Conservation (phyloP, 2,888 invertebrate species). For the Meliscaeva auricollis region DNA sequence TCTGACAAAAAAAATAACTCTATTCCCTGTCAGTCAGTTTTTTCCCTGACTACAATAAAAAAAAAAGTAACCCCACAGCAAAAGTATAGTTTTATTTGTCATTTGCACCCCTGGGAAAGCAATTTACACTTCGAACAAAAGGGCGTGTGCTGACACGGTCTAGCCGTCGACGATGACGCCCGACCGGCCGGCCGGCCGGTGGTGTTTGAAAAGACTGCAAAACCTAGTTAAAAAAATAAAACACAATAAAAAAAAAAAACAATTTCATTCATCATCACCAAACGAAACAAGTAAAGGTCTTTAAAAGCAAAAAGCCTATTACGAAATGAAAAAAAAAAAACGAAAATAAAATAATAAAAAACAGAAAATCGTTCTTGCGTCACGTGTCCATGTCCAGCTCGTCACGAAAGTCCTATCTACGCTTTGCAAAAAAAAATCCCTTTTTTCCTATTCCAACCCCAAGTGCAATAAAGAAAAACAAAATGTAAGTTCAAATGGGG, state of each 20-base stretch:
- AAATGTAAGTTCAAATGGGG: conserved; percentile 20
- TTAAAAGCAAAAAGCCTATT: conserved; percentile 25
- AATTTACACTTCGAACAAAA: conserved; percentile 71
- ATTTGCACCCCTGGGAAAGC: conserved; percentile 68
- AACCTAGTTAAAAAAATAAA: conserved; percentile 28
- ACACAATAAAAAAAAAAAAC: conserved; percentile 24
- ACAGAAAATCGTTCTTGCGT: conserved; percentile 39
- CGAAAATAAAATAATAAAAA: conserved; percentile 21
- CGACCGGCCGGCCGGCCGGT: neutral
- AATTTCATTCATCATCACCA: conserved; percentile 49
- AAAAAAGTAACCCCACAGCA: conserved; percentile 15
- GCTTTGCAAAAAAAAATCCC: conserved; percentile 3
- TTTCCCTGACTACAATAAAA: neutral
- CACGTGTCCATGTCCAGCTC: conserved; percentile 57
- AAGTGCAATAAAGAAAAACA: conserved; percentile 42
- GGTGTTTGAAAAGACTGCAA: conserved; percentile 30
- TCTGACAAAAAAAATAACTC: neutral
- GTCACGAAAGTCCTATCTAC: conserved; percentile 50
- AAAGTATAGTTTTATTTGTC: conserved; percentile 51
- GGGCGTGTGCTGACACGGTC: conserved; percentile 60
- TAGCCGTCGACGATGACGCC: conserved; percentile 40
- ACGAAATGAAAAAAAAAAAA: conserved; percentile 25
- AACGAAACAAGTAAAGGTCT: conserved; percentile 20
- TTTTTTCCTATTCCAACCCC: conserved; percentile 34
- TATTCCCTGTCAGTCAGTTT: neutral